phyloP scores from a whole-genome alignment of 2,888 invertebrate species.

The Troides oblongomaculatus region DNA sequence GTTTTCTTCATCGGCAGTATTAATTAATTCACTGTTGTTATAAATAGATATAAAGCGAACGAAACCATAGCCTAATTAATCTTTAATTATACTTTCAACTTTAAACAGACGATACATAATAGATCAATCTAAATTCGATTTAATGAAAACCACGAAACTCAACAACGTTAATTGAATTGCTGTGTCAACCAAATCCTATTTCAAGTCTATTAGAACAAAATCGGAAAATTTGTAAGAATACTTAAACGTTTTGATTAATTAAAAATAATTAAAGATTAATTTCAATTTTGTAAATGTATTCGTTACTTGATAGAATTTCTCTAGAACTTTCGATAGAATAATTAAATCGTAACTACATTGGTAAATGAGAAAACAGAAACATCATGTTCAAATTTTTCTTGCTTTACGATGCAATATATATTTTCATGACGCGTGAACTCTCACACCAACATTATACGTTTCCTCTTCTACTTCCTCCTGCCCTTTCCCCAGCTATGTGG shows the following conservation, averaged over 20 bases:
- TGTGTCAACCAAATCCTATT: constrained; percentile 17
- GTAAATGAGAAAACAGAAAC: no score
- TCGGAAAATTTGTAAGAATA: background rate
- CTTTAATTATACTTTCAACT: background rate
- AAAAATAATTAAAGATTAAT: background rate
- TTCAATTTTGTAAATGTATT: background rate
- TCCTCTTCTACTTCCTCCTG: background rate
- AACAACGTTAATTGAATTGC: constrained; percentile 20
- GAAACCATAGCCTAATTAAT: background rate
- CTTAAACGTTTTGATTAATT: constrained; percentile 7
- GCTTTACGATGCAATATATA: no score
- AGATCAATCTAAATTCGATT: constrained; percentile 13
- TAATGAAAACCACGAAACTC: constrained; percentile 19
- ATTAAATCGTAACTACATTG: no score
- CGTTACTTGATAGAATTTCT: no score
- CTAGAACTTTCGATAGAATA: no score
- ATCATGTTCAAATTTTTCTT: no score
- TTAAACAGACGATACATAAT: constrained; percentile 13
- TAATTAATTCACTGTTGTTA: background rate
- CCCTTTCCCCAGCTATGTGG: no score
- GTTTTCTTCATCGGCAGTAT: no score
- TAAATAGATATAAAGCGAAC: background rate
- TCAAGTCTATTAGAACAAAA: constrained; percentile 6
- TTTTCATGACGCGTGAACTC: no score
- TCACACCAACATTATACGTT: background rate